Conservation (phyloP, 1,140 invertebrate genomes). For the Drosophila lini region DNA sequence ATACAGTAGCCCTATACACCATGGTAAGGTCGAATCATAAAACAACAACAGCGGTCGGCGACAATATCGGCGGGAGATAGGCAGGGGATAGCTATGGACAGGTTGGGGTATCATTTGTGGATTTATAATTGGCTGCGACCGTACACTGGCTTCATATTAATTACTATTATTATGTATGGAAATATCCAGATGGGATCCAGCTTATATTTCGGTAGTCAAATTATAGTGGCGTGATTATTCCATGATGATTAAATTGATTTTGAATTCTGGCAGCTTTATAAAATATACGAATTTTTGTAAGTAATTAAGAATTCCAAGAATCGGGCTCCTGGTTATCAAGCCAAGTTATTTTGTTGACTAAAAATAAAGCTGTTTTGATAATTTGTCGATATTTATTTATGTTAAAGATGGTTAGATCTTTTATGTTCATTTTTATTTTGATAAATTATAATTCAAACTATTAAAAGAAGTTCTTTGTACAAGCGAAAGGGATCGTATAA, state of each 20-base stretch:
- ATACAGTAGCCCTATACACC: conserved; percentile 70
- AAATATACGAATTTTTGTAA: background rate
- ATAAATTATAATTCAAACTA: background rate
- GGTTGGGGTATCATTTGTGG: conserved; percentile 22
- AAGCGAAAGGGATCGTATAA: no score
- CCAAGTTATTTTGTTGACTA: background rate
- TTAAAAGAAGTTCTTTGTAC: no score
- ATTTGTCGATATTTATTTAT: background rate
- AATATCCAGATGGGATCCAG: conserved; percentile 31
- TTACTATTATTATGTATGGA: conserved; percentile 48
- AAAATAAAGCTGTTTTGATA: background rate
- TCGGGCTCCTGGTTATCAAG: conserved; percentile 7
- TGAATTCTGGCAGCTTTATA: conserved; percentile 10
- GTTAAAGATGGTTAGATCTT: no score
- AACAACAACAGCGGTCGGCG: conserved; percentile 17
- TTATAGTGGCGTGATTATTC: conserved; percentile 38
- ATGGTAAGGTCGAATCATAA: conserved; percentile 31
- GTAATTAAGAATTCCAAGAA: conserved; percentile 24
- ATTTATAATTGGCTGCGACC: conserved; percentile 54
- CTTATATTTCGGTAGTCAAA: conserved; percentile 41
- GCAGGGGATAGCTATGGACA: conserved; percentile 23
- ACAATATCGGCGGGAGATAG: conserved; percentile 23
- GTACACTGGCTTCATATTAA: conserved; percentile 46
- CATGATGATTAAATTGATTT: conserved; percentile 35
- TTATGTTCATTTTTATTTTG: background rate